Evolutionary conservation across 2,888 invertebrate species (phyloP).

Genomic region (Sipha maydis): DNA sequence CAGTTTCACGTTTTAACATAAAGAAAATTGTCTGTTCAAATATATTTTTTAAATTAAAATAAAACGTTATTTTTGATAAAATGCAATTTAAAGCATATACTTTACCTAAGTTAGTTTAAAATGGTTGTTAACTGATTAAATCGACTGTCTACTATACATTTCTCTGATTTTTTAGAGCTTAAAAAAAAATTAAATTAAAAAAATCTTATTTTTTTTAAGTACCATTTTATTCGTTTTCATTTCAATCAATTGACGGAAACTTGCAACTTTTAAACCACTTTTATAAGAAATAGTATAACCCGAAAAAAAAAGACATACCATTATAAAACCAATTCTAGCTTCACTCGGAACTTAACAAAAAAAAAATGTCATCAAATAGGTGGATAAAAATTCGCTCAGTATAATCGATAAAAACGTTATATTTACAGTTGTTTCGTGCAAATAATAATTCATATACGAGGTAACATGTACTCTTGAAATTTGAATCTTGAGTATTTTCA

Average conservation of each 20-base stretch:
- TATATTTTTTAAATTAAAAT: too few relatives aligned
- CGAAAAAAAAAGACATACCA: neutral
- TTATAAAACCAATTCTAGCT: neutral
- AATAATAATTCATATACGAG: conserved; percentile 47
- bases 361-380: neutral
- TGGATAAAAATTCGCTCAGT: neutral
- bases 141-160: too few relatives aligned
- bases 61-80: too few relatives aligned
- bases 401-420: conserved; percentile 15
- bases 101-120: too few relatives aligned
- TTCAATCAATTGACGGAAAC: neutral
- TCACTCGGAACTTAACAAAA: neutral
- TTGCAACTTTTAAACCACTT: neutral
- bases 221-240: neutral
- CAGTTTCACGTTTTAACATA: too few relatives aligned
- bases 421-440: conserved; percentile 28
- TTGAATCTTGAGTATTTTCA: too few relatives aligned
- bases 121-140: too few relatives aligned
- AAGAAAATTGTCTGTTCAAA: too few relatives aligned
- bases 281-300: neutral
- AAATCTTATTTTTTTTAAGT: neutral
- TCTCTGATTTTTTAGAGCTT: too few relatives aligned
- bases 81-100: too few relatives aligned
- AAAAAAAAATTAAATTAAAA: neutral
- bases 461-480: too few relatives aligned